Evolutionary conservation across 2,888 invertebrate genomes (phyloP).

Genomic region (Laspeyria flexula): DNA sequence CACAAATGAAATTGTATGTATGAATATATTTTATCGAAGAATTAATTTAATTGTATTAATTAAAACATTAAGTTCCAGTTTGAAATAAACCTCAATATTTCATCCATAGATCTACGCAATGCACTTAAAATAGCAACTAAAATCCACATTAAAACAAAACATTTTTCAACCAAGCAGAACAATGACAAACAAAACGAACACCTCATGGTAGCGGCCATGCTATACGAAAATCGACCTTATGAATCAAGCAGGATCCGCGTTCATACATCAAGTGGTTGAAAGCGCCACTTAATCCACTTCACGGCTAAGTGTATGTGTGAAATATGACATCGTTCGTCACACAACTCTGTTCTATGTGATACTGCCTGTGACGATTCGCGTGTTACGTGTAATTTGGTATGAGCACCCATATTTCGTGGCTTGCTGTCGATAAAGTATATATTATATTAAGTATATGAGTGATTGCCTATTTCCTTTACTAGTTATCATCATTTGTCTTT

Average conservation of each 20-base stretch:
- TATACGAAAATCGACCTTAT: slow-evolving; percentile 53
- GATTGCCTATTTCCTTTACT: too few species aligned
- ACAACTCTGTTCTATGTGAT: slow-evolving; percentile 51
- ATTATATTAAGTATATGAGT: not conserved
- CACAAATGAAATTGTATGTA: too few species aligned
- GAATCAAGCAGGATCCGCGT: slow-evolving; percentile 64
- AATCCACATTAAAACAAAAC: not conserved
- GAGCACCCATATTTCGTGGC: slow-evolving; percentile 40
- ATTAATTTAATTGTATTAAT: too few species aligned
- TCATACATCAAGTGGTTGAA: slow-evolving; percentile 67
- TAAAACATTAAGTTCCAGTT: too few species aligned
- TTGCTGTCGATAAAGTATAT: not conserved
- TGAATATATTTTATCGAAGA: too few species aligned
- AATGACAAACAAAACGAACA: slow-evolving; percentile 22
- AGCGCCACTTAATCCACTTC: slow-evolving; percentile 72
- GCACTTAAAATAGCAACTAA: not conserved
- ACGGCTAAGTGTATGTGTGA: slow-evolving; percentile 67
- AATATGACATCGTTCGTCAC: slow-evolving; percentile 76
- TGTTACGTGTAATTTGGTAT: slow-evolving; percentile 51
- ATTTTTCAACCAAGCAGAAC: slow-evolving; percentile 8
- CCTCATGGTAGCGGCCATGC: slow-evolving; percentile 26
- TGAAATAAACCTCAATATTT: too few species aligned
- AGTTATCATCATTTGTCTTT: too few species aligned
- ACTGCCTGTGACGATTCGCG: slow-evolving; percentile 50
- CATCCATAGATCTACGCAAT: too few species aligned